Conservation (phyloP, 1,140 invertebrate genomes). For the Trichonephila inaurata region DNA sequence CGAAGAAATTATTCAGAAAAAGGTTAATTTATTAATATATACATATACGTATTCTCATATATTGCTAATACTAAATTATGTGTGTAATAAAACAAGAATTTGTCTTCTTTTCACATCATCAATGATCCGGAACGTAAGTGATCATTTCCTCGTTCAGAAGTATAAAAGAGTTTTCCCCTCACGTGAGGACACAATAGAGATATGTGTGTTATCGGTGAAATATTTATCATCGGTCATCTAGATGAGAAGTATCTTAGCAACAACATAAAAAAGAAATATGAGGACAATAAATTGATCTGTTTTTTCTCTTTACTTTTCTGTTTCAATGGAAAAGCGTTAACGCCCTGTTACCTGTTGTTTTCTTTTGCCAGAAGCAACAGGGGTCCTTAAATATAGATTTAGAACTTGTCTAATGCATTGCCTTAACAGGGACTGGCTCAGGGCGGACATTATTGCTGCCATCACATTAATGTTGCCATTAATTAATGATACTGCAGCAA, state of each 20-base stretch:
- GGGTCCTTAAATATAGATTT: conserved; percentile 66
- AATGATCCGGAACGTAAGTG: background rate
- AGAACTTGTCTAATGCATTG: conserved; percentile 16
- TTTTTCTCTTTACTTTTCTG: background rate
- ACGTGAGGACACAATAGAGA: conserved; percentile 1
- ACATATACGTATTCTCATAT: no score
- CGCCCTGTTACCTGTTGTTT: conserved; percentile 42
- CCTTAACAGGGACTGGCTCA: background rate
- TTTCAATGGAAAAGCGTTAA: conserved; percentile 10
- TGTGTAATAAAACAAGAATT: no score
- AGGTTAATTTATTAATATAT: no score
- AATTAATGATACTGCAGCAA: conserved; percentile 33
- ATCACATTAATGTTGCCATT: conserved; percentile 39
- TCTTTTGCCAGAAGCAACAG: conserved; percentile 42
- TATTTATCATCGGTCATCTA: conserved; percentile 51
- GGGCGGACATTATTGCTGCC: conserved; percentile 28
- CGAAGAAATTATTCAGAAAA: no score
- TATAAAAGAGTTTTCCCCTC: background rate
- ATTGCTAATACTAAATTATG: no score
- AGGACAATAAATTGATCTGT: conserved; percentile 10
- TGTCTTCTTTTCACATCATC: background rate
- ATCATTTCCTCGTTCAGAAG: background rate
- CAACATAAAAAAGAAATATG: conserved; percentile 57
- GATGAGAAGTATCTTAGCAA: conserved; percentile 50
- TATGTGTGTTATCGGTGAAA: conserved; percentile 38